phyloP scores from a whole-genome alignment of 2,888 invertebrate genomes.

The Nemurella pictetii region DNA sequence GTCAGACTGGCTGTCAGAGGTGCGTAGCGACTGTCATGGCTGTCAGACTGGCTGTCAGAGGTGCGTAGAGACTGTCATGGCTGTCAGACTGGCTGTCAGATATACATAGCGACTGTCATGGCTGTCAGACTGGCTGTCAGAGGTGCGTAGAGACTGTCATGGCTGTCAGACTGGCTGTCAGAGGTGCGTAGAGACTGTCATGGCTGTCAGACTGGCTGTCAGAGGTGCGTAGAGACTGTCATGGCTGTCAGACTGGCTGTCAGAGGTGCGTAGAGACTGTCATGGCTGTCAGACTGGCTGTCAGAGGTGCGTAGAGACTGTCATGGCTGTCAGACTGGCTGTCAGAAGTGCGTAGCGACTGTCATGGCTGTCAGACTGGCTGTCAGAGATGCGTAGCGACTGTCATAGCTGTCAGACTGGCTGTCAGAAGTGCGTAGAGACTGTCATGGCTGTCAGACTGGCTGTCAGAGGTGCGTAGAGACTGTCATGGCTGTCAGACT shows the following conservation, averaged over 20 bases:
- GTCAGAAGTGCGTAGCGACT: conserved; percentile 69
- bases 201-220: conserved; percentile 96
- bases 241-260: conserved; percentile 96
- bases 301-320: conserved; percentile 71
- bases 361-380: conserved; percentile 97
- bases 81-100: conserved; percentile 95
- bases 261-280: too few species aligned
- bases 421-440: conserved; percentile 74
- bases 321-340: conserved; percentile 98
- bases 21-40: too few species aligned
- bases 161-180: conserved; percentile 94
- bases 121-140: conserved; percentile 93
- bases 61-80: too few species aligned
- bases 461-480: conserved; percentile 78
- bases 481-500: too few species aligned
- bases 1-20: conserved; percentile 92
- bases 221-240: too few species aligned
- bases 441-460: too few species aligned
- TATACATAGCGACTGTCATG: too few species aligned
- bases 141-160: too few species aligned
- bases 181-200: too few species aligned
- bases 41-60: conserved; percentile 93
- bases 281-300: conserved; percentile 96
- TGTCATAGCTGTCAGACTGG: too few species aligned
- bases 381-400: conserved; percentile 74